Conservation (phyloP, 2,888 invertebrate species). For the Drosophila macrospina region DNA sequence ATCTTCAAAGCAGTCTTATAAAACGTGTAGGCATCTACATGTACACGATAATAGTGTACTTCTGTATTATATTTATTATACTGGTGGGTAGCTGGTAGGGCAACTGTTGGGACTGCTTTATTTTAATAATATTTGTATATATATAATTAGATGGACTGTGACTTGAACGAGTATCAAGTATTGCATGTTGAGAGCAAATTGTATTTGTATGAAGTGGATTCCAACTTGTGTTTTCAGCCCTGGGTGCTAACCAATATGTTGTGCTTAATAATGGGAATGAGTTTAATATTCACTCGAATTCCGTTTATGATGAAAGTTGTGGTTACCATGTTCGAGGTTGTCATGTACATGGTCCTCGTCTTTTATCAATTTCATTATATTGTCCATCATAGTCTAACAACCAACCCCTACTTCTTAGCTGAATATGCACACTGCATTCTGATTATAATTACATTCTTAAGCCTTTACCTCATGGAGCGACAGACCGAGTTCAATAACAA, state of each 20-base stretch:
- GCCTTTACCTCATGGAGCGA: conserved; percentile 93
- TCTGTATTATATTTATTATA: conserved; percentile 83
- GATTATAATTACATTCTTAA: conserved; percentile 89
- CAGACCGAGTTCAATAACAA: conserved; percentile 96
- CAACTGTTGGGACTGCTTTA: conserved; percentile 19
- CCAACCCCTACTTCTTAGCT: conserved; percentile 89
- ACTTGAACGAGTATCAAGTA: conserved; percentile 7
- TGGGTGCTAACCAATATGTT: conserved; percentile 86
- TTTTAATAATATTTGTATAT: neutral
- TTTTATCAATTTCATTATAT: conserved; percentile 87
- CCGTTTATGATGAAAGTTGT: conserved; percentile 92
- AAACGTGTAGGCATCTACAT: conserved; percentile 89
- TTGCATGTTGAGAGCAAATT: conserved; percentile 51
- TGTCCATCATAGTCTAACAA: conserved; percentile 88
- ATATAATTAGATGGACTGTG: conserved; percentile 33
- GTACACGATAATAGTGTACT: conserved; percentile 88
- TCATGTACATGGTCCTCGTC: conserved; percentile 89
- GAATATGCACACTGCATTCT: conserved; percentile 90
- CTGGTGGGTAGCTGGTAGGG: conserved; percentile 37
- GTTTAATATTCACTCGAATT: conserved; percentile 93
- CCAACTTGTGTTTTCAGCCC: conserved; percentile 78
- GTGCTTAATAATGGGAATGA: conserved; percentile 87
- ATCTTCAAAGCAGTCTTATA: conserved; percentile 88
- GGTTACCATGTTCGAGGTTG: conserved; percentile 87
- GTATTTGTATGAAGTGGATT: conserved; percentile 44